Conservation (phyloP, 2,113 vertebrate genomes). For the Prionailurus viverrinus region DNA sequence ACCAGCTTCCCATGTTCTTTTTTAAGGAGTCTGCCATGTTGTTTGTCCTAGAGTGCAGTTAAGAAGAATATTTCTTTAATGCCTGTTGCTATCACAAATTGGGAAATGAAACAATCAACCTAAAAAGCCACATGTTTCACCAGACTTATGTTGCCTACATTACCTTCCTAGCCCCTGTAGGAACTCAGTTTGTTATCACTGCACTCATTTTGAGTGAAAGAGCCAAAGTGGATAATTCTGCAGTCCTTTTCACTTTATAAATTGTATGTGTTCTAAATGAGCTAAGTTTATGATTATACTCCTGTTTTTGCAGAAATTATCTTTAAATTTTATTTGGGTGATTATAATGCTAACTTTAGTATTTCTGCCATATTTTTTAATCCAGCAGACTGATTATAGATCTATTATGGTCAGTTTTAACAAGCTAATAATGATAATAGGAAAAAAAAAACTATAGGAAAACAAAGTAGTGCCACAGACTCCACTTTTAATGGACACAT, state of each 20-base stretch:
- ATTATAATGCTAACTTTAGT: not conserved
- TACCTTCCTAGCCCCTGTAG: not conserved
- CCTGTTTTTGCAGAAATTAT: not conserved
- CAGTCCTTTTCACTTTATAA: not conserved
- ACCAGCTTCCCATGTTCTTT: not conserved
- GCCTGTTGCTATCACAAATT: not conserved
- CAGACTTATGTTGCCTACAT: not conserved
- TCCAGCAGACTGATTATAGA: not conserved
- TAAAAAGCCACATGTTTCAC: not conserved
- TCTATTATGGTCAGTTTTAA: not conserved
- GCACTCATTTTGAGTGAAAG: not conserved
- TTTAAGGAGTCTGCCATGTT: not conserved
- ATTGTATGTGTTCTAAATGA: not conserved
- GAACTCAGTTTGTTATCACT: not conserved
- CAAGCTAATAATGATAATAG: not conserved
- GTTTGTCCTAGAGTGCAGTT: not conserved
- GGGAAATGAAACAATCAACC: not conserved
- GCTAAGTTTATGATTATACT: not conserved
- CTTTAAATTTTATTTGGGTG: not conserved
- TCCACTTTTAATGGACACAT: not conserved
- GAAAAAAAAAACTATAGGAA: not conserved
- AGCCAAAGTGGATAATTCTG: not conserved
- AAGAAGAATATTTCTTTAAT: conserved; percentile 33
- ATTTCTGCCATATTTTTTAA: not conserved
- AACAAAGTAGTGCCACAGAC: not conserved